Percentiles rank a stretch among this genome's conserved stretches.
These are phyloP conservation scores for Linnaemya vulpina DNA, from an alignment of 2,888 invertebrate genomes.

Conservation along the genomic window DNA sequence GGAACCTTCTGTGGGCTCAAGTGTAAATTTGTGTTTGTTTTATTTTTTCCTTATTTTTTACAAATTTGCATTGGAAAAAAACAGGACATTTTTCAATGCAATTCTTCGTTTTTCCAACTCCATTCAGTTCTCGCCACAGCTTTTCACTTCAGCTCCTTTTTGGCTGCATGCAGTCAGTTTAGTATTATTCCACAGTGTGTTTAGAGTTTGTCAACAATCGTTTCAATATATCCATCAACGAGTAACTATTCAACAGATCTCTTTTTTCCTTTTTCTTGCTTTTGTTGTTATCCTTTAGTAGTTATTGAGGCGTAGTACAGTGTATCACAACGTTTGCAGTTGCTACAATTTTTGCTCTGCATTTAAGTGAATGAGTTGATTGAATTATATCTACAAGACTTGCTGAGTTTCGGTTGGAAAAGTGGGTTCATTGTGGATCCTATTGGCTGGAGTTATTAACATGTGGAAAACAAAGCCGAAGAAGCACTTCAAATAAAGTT, in stretches of 20 bases:
- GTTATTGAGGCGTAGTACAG: background rate
- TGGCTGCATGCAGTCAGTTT: slow-evolving; percentile 1
- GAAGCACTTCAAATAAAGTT: too few relatives aligned
- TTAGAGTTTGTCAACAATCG: slow-evolving; percentile 69
- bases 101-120: slow-evolving; percentile 3
- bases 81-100: background rate
- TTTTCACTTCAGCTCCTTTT: slow-evolving; percentile 17
- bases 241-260: slow-evolving; percentile 15
- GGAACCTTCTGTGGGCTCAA: too few relatives aligned
- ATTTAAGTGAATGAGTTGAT: background rate
- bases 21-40: background rate
- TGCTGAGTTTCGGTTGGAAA: too few relatives aligned
- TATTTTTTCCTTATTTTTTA: slow-evolving; percentile 29
- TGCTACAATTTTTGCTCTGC: background rate
- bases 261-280: background rate
- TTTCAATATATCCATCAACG: slow-evolving; percentile 36
- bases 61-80: slow-evolving; percentile 49
- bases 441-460: too few relatives aligned
- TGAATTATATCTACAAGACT: background rate
- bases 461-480: too few relatives aligned
- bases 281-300: background rate
- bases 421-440: too few relatives aligned
- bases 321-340: background rate
- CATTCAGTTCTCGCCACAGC: slow-evolving; percentile 24
- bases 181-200: slow-evolving; percentile 64